These are phyloP conservation scores for Anas platyrhynchos DNA, from an alignment of 2,113 vertebrate species.

Conservation along the genomic window DNA sequence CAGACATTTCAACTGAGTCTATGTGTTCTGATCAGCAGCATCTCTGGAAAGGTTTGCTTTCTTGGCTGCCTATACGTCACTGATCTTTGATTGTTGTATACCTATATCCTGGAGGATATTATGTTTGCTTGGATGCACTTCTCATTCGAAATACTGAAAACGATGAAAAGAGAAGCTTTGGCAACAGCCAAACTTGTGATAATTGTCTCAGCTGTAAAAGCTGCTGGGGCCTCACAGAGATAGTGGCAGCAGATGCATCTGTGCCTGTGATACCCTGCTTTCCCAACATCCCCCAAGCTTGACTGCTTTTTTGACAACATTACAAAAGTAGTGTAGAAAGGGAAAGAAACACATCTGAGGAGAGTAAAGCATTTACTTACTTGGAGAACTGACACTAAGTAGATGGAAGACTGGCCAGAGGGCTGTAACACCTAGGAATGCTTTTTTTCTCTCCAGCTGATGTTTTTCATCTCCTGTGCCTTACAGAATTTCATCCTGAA, in stretches of 20 bases:
- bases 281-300: constrained; percentile 5
- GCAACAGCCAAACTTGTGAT: neutral
- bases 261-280: constrained; percentile 20
- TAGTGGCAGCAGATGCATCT: constrained; percentile 10
- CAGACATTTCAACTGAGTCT: neutral
- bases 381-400: neutral
- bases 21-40: neutral
- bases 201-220: constrained; percentile 43
- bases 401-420: neutral
- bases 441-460: neutral
- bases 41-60: neutral
- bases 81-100: neutral
- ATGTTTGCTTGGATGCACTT: neutral
- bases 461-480: neutral
- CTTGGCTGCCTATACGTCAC: neutral
- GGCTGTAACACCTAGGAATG: neutral
- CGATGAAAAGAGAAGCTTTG: neutral
- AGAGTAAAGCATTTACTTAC: neutral
- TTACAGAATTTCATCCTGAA: neutral
- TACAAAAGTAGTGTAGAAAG: neutral
- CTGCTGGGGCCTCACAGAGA: constrained; percentile 6
- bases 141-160: neutral
- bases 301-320: constrained; percentile 24
- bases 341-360: neutral
- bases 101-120: neutral